A percentile compares a stretch with the other conserved stretches of the same genome.
phyloP scores from a whole-genome alignment of 2,888 invertebrate species.

The Drosophila ustulata region DNA sequence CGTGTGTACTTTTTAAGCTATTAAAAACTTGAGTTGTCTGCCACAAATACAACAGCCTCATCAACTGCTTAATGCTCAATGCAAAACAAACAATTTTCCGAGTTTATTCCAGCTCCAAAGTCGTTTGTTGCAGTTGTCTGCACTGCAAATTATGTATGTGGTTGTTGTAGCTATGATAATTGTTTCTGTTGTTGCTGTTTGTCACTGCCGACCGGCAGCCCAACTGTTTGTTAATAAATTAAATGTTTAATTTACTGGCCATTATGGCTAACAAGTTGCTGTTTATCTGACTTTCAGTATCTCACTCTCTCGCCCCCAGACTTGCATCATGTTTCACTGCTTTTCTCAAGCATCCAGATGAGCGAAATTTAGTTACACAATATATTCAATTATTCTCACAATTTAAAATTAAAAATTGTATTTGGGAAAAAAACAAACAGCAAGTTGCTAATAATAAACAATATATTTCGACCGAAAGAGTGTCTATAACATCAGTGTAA shows the following conservation, averaged over 20 bases:
- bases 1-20: constrained; percentile 66
- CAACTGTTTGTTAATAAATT: constrained; percentile 77
- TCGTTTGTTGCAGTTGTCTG: constrained; percentile 49
- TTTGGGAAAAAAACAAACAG: too few relatives aligned
- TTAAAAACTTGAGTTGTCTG: constrained; percentile 75
- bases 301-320: not conserved
- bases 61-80: constrained; percentile 59
- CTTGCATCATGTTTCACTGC: constrained; percentile 13
- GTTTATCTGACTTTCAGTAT: constrained; percentile 16
- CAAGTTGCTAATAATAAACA: not conserved
- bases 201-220: constrained; percentile 53
- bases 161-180: constrained; percentile 20
- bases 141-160: constrained; percentile 30
- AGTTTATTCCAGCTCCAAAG: constrained; percentile 42
- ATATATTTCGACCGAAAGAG: not conserved
- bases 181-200: constrained; percentile 27
- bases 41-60: constrained; percentile 58
- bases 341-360: constrained; percentile 22
- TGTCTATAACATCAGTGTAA: constrained; percentile 1
- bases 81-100: constrained; percentile 51
- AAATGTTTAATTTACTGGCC: constrained; percentile 77
- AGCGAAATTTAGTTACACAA: constrained; percentile 26
- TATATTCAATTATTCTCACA: too few relatives aligned
- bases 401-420: not conserved
- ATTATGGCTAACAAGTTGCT: constrained; percentile 68